Evolutionary conservation across 2,888 invertebrate genomes (phyloP).

Genomic region (Euzetes globulus): DNA sequence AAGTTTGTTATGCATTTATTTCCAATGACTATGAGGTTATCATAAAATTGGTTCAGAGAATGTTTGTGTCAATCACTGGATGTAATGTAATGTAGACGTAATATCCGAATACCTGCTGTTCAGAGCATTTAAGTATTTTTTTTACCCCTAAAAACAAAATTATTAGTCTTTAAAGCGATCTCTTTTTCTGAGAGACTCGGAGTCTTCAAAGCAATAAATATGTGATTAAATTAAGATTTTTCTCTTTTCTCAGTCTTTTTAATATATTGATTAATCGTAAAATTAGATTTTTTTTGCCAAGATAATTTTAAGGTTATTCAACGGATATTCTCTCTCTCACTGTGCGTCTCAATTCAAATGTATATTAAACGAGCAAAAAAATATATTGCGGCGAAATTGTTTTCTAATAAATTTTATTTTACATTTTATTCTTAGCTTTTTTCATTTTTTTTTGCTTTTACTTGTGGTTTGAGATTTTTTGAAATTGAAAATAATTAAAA

Average conservation of each 20-base stretch:
- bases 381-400: background rate
- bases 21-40: background rate
- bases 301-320: background rate
- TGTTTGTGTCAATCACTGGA: too few relatives aligned
- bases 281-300: background rate
- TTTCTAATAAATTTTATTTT: background rate
- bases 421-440: background rate
- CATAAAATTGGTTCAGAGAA: too few relatives aligned
- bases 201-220: background rate
- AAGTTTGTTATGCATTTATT: background rate
- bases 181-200: background rate
- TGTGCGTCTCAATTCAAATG: background rate
- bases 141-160: background rate
- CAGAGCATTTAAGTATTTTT: background rate
- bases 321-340: background rate
- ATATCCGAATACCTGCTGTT: background rate
- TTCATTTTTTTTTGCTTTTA: too few relatives aligned
- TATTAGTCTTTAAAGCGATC: background rate
- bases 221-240: slow-evolving; percentile 1
- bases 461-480: background rate
- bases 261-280: slow-evolving; percentile 9
- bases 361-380: background rate
- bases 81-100: background rate
- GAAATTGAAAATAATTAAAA: background rate
- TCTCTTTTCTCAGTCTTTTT: background rate